A percentile compares a stretch with the other conserved stretches of the same genome.
These are phyloP conservation scores for Frieseomelitta varia DNA, from an alignment of 1,140 invertebrate species.

Conservation along the genomic window DNA sequence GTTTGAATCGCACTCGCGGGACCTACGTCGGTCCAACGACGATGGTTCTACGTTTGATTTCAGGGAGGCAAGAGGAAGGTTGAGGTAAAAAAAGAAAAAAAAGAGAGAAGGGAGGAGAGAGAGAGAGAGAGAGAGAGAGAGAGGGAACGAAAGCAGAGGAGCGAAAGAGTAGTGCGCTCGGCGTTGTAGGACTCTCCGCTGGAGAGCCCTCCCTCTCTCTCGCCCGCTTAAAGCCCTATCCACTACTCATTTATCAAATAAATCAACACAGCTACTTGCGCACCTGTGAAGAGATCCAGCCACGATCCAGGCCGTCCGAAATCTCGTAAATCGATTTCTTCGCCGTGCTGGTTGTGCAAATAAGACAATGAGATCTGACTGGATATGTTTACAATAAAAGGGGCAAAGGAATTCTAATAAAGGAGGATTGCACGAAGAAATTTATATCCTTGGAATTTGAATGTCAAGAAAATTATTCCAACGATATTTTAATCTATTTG, in stretches of 20 bases:
- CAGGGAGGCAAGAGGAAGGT: conserved; percentile 47
- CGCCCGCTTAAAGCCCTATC: conserved; percentile 74
- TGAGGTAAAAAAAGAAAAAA: conserved; percentile 44
- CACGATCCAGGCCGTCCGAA: conserved; percentile 46
- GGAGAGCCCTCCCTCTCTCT: conserved; percentile 74
- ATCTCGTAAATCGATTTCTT: conserved; percentile 47
- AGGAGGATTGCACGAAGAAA: background rate
- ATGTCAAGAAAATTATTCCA: too few relatives aligned
- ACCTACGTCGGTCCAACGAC: conserved; percentile 41
- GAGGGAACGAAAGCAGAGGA: conserved; percentile 67
- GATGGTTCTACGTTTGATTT: conserved; percentile 63
- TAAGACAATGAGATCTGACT: background rate
- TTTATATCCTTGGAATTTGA: too few relatives aligned
- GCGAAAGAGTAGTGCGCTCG: conserved; percentile 78
- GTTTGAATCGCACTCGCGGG: conserved; percentile 40
- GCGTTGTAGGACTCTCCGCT: conserved; percentile 80
- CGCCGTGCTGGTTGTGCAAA: background rate
- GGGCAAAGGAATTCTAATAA: background rate
- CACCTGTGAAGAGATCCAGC: conserved; percentile 75
- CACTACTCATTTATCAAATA: conserved; percentile 81
- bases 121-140: conserved; percentile 7
- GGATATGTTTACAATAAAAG: background rate
- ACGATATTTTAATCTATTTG: too few relatives aligned
- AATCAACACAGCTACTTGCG: conserved; percentile 80
- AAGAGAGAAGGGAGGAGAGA: conserved; percentile 43